Evolutionary conservation across 2,797 vertebrate genomes (phyloP).

Genomic region (Euphonia xanthogaster): DNA sequence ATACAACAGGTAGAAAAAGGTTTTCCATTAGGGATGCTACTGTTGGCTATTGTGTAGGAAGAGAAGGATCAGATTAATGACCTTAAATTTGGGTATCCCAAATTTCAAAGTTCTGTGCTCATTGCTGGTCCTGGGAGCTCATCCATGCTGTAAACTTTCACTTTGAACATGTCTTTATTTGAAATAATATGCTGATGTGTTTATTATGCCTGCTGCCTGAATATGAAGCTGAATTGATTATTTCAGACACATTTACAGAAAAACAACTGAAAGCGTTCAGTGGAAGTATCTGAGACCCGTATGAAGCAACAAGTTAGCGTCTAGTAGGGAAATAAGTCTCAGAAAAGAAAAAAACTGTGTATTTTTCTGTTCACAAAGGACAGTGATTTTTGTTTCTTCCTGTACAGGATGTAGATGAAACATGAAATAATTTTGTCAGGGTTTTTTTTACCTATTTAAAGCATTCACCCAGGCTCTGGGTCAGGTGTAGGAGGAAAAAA

Average conservation of each 20-base stretch:
- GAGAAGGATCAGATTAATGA: neutral
- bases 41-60: neutral
- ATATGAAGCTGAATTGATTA: neutral
- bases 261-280: fast-evolving
- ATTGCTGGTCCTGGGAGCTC: neutral
- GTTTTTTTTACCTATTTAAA: neutral
- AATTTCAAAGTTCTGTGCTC: neutral
- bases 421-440: neutral
- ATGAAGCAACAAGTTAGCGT: slow-evolving; percentile 6
- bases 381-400: neutral
- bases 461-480: neutral
- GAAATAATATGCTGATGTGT: neutral
- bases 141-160: neutral
- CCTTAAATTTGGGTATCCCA: neutral
- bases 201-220: neutral
- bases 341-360: neutral
- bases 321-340: neutral
- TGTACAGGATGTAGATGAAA: neutral
- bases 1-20: neutral
- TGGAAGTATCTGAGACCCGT: neutral
- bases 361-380: neutral
- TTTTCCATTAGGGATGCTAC: neutral
- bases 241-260: neutral
- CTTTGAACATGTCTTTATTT: neutral
- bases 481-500: neutral